Conservation (phyloP, 1,140 invertebrate genomes). For the Leptinotarsa undecemlineata region DNA sequence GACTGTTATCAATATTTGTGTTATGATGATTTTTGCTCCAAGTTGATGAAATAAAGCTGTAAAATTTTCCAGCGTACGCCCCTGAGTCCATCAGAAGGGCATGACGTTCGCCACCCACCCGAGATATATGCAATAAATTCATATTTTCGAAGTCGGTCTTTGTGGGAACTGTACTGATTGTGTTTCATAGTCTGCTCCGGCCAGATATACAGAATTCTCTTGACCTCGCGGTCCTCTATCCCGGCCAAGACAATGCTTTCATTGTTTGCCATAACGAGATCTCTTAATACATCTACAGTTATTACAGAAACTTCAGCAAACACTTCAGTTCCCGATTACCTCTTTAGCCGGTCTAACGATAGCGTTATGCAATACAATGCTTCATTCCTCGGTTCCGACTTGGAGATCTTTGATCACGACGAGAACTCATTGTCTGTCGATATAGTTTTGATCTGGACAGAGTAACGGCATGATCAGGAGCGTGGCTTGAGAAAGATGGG, state of each 20-base stretch:
- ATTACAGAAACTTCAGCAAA: constrained; percentile 28
- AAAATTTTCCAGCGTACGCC: constrained; percentile 17
- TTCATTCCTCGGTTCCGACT: neutral
- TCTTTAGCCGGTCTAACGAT: constrained; percentile 13
- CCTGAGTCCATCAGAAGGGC: constrained; percentile 32
- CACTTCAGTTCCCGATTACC: constrained; percentile 18
- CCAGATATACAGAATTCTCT: constrained; percentile 20
- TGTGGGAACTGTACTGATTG: constrained; percentile 40
- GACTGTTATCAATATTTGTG: no score
- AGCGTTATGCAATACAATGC: constrained; percentile 12
- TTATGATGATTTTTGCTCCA: no score
- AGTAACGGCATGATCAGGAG: neutral
- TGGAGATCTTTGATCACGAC: constrained; percentile 1
- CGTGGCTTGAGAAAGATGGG: no score
- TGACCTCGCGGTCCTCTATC: constrained; percentile 36
- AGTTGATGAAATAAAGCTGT: no score
- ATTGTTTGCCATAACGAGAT: constrained; percentile 41
- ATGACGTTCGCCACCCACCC: constrained; percentile 50
- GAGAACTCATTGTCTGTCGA: neutral
- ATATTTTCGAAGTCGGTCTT: constrained; percentile 44
- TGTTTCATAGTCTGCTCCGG: constrained; percentile 11
- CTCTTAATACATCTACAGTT: constrained; percentile 39
- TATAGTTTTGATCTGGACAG: neutral
- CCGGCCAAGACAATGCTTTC: constrained; percentile 34
- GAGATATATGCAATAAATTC: constrained; percentile 50